Base-by-base conservation (phyloP, 2,113 vertebrate species). In the Campylorhamphus procurvoides region DNA sequence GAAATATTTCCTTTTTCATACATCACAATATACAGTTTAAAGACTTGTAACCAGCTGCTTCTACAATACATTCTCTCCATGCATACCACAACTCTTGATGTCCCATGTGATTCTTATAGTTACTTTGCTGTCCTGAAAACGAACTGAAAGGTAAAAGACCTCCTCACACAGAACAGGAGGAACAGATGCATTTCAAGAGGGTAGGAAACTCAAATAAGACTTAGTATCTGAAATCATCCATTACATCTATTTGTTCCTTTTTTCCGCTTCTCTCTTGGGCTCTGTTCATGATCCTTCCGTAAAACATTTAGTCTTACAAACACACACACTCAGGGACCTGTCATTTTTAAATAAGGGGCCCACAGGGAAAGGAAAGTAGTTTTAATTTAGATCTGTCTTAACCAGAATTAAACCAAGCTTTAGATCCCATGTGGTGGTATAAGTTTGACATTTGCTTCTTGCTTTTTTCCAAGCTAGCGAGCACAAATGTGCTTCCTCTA, bases 301-400 rank as follows among this genome's bases (percentile, higher is more conserved):
- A 85, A 85, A 64, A 73, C 9, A 33, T 71, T 71, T 66, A 50
- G 35, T 77, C 55, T 89, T 40, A 85, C 39, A 93, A 86, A 92
- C 79, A 74, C 16, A 88, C 23, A 76, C 19, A 69, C 59, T 55
- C 18, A 35, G 55, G 78, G 55, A 73, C 42, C 39, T 80, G 60
- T 77, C 82, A 74, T 91, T 64, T 91, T 91, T 73, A 92, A 88
- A 69, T 47, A 91, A 91, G 42, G 18, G 33, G 23, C 53, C 72
- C 4, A 2, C 5, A 33, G 90, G 75, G 92, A 94, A 72, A 75
- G 12, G 10, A 46, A 89, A 77, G 42, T 69, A 46, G 46, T 91
- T 90, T 85, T 91, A 91, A 83, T 96, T 95, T 94, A 89, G 75
- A 83, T 62, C 58, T 83, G n/a, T 80, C 82, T 93, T 94, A 91